Evolutionary conservation across 2,797 vertebrate genomes (phyloP).

Genomic region (Atherinosoma microstoma): DNA sequence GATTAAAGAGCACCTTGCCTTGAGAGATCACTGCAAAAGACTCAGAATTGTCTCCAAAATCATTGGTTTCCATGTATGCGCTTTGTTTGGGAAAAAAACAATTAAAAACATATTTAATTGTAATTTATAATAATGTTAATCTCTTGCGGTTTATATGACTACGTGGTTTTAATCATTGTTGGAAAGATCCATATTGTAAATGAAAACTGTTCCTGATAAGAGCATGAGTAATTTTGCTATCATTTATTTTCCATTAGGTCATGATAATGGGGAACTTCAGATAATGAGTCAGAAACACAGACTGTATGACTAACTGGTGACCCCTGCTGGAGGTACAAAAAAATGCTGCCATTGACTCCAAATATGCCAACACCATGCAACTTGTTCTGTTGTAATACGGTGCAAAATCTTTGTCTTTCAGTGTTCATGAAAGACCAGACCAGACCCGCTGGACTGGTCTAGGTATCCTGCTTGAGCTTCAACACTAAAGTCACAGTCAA

Average conservation of each 20-base stretch:
- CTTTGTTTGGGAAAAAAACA: constrained; percentile 10
- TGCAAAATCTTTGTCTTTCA: too few relatives aligned
- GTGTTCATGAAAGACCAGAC: neutral
- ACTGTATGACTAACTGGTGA: neutral
- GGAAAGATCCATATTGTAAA: constrained; percentile 20
- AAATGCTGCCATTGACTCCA: neutral
- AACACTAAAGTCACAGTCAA: constrained; percentile 77
- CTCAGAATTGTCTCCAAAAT: too few relatives aligned
- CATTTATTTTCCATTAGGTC: constrained; percentile 23
- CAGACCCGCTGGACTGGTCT: constrained; percentile 12
- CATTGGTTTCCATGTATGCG: constrained; percentile 10
- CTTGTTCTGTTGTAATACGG: too few relatives aligned
- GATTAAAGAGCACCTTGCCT: too few relatives aligned
- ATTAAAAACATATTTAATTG: neutral
- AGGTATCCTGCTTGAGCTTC: constrained; percentile 87
- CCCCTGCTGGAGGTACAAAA: neutral
- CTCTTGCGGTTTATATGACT: too few relatives aligned
- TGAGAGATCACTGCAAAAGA: too few relatives aligned
- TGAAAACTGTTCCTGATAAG: constrained; percentile 7
- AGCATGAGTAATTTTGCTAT: constrained; percentile 27
- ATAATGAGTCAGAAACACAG: constrained; percentile 19
- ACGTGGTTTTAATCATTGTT: constrained; percentile 18
- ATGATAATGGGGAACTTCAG: neutral
- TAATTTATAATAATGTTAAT: constrained; percentile 13
- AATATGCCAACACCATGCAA: too few relatives aligned